A percentile compares a stretch with the other conserved stretches of the same genome.
Conservation (phyloP, 2,113 vertebrate species). For the Chrysemys picta region DNA sequence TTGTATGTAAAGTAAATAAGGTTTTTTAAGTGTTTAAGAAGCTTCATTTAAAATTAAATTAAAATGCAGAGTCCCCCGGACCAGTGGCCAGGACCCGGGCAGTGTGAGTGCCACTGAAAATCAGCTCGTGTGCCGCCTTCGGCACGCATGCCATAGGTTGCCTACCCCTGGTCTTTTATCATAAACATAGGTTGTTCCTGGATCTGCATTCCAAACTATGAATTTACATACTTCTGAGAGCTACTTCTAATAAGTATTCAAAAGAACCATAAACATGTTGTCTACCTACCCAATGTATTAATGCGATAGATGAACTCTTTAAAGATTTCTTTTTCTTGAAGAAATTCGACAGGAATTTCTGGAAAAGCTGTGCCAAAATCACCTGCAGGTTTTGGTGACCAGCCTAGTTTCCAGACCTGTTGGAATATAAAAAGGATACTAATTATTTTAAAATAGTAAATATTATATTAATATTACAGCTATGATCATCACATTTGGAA, state of each 20-base stretch:
- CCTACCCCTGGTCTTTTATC: no score
- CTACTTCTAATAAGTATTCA: neutral
- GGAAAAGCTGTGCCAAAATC: constrained; percentile 93
- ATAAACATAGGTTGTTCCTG: neutral
- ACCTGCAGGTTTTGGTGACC: constrained; percentile 92
- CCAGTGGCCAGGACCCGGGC: no score
- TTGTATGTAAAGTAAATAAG: no score
- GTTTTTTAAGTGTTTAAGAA: no score
- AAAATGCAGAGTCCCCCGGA: no score
- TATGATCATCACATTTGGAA: neutral
- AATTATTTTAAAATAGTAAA: neutral
- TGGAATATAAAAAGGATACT: neutral
- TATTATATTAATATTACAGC: neutral
- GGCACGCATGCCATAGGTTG: no score
- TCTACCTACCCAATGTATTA: constrained; percentile 90
- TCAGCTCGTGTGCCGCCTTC: no score
- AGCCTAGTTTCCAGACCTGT: constrained; percentile 98
- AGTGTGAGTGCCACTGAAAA: no score
- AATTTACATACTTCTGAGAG: neutral
- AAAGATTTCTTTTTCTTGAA: constrained; percentile 97
- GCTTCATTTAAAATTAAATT: no score
- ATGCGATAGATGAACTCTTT: constrained; percentile 97
- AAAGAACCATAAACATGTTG: neutral
- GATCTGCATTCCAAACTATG: neutral
- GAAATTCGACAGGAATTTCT: constrained; percentile 97